Evolutionary conservation across 2,113 vertebrate genomes (phyloP), one percentile per base, ranked within the genome.

Genomic region (Cryptomyrus ogoouensis): DNA sequence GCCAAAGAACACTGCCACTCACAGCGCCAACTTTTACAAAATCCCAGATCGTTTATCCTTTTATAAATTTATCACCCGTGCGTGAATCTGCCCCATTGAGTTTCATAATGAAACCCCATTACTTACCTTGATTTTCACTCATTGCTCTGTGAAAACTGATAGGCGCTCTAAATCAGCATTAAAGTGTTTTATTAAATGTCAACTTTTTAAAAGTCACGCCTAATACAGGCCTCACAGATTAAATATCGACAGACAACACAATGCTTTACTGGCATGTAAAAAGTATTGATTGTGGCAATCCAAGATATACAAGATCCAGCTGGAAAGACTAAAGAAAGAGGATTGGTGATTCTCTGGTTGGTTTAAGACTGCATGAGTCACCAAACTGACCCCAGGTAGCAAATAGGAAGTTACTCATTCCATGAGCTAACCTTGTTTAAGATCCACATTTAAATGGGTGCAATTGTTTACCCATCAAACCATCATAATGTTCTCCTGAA

Each of bases 181-280:
- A 92, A 94, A 93, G 93, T 91, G 91, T 91, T 94, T 92, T 91
- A 93, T 93, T 91, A 94, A 94, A 94, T 93, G 93, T 94, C 91
- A 93, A 91, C 92, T 88, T 5, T 74, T 90, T 88, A 90, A 89
- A 91, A 91, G 88, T 88, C 90, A 91, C 85, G 86, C 90, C 91
- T 91, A 88, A 56, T 90, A 89, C 46, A 88, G 88, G 50, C 90
- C 89, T 52, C 92, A 90, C 91, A 93, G 92, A 94, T 94, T 94
- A 93, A 93, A 93, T 95, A 94, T 94, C 92, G 94, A 94, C 92
- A 87, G 87, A 89, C 91, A 90, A 90, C 90, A 53, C 91, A 50
- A 53, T 70, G 89, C 89, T 92, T 91, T 88, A 89, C 80, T 50
- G 87, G 87, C 90, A 88, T 89, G 88, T 91, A 90, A 91, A 92